Base-by-base conservation (phyloP, 2,888 invertebrate species). In the Microchrysa polita region DNA sequence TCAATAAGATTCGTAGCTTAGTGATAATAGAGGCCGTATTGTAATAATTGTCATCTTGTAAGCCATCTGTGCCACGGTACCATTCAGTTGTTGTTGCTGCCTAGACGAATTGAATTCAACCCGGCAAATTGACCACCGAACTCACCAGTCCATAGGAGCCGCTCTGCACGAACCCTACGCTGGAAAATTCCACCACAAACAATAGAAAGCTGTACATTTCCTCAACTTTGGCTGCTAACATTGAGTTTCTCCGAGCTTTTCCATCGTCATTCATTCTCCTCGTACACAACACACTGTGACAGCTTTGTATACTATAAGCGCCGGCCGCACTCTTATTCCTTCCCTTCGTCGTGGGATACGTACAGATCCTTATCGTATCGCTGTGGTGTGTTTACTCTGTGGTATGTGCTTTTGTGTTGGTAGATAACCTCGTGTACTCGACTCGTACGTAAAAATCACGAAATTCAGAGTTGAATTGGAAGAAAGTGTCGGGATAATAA, bases 81-180 rank as follows among this genome's bases (percentile, higher is more conserved):
- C 55, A 42, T 65, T 42, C 34, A 5, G 12, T 40, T 16, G 40
- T 63, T 53, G 69, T 69, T 69, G 69, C 23, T 69, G 69, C 55
- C n/a, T n/a, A 55, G n/a, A 20, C 20, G 72, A 44, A 67, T 52
- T 16, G 42, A 20, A 57, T 52, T 71, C 69, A 71, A 75, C 73
- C 75, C 75, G 75, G 75, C 75, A 57, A 75, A 75, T 71, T 73
- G 73, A 75, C 73, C 73, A 69, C 73, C 71, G 71, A 69, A 73
- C 65, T 60, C 73, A 67, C 74, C 73, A 73, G n/a, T 44, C 61
- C 69, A 57, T 22, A 55, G 67, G 44, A 67, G 61, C 16, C 34
- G 27, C 22, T 69, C 16, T 67, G 55, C 57, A 18, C 27, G 27
- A 5, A 34, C 27, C 7, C 27, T 55, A 55, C 14, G 12, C 27